Evolutionary conservation across 2,113 vertebrate genomes (phyloP).

Genomic region (Triplophysa siluroides): DNA sequence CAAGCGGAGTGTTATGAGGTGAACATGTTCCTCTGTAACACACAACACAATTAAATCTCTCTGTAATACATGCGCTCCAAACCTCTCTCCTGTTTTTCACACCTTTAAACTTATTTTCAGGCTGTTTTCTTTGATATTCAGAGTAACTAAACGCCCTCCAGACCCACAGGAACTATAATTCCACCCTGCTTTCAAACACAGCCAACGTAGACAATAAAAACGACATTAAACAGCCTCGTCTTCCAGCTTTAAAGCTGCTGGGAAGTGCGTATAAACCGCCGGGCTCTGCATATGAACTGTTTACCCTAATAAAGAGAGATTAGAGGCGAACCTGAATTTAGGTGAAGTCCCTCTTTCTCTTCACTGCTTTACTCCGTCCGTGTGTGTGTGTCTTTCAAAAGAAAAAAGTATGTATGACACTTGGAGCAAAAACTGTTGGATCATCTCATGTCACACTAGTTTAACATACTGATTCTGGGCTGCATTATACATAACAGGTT

Average conservation of each 20-base stretch:
- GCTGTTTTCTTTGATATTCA: not conserved
- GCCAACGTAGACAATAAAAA: not conserved
- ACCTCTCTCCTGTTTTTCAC: not conserved
- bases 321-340: not conserved
- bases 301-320: slow-evolving; percentile 6
- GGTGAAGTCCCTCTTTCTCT: not conserved
- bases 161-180: not conserved
- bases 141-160: not conserved
- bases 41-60: slow-evolving; percentile 11
- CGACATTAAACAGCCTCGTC: not conserved
- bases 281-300: not conserved
- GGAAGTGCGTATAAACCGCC: not conserved
- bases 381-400: too few relatives aligned
- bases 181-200: not conserved
- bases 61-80: not conserved
- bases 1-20: slow-evolving; percentile 29
- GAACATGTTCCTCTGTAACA: slow-evolving; percentile 35
- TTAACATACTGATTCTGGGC: too few relatives aligned
- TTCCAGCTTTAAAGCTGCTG: not conserved
- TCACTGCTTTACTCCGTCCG: too few relatives aligned
- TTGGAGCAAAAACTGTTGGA: too few relatives aligned
- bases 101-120: not conserved
- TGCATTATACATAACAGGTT: too few relatives aligned
- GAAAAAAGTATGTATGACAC: too few relatives aligned
- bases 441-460: too few relatives aligned